Evolutionary conservation across 1,140 invertebrate genomes (phyloP).

Genomic region (Portunus trituberculatus): DNA sequence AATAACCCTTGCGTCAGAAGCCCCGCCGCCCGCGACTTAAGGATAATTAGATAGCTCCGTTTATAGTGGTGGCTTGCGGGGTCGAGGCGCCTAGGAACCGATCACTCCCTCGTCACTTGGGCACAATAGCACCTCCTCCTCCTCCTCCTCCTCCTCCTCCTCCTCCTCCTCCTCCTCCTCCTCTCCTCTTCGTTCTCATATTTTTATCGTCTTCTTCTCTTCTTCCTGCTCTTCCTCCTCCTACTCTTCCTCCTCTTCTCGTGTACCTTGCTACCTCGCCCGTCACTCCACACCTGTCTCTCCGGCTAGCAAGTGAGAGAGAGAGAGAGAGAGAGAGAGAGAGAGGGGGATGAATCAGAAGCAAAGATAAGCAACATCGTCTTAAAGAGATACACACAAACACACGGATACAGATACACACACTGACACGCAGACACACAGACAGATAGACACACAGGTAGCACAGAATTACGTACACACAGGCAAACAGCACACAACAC

Average conservation of each 20-base stretch:
- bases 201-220: no score
- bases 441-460: no score
- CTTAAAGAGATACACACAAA: not conserved
- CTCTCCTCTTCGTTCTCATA: no score
- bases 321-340: not conserved
- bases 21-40: not conserved
- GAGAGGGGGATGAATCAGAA: not conserved
- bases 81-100: not conserved
- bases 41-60: constrained; percentile 4
- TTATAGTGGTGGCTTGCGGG: not conserved
- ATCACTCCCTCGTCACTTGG: constrained; percentile 17
- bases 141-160: not conserved
- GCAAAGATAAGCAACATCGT: not conserved
- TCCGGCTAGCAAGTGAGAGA: not conserved
- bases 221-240: no score
- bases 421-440: no score
- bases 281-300: no score
- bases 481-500: no score
- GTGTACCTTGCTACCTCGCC: no score
- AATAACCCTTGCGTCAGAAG: not conserved
- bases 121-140: not conserved
- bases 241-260: no score
- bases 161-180: not conserved
- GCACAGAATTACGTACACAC: no score
- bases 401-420: no score